These are phyloP conservation scores for Falco biarmicus DNA, from an alignment of 2,797 vertebrate species.

Conservation along the genomic window DNA sequence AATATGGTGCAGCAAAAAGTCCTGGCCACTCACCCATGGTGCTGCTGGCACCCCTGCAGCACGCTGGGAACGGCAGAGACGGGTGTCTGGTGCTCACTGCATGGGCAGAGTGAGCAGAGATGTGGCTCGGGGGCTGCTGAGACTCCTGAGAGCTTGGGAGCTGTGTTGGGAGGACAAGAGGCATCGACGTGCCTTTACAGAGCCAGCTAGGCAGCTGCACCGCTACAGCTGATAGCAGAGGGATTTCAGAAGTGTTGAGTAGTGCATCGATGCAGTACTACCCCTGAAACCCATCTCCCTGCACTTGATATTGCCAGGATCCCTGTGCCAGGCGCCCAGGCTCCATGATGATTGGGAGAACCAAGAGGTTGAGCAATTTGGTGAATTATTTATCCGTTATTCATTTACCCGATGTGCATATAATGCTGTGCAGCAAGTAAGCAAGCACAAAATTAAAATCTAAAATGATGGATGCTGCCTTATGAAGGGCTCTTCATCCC, in stretches of 20 bases:
- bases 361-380: background rate
- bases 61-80: background rate
- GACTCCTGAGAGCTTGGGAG: background rate
- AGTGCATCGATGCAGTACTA: background rate
- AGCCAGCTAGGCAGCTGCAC: background rate
- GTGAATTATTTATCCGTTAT: constrained; percentile 51
- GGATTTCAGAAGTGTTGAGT: background rate
- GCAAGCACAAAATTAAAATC: constrained; percentile 52
- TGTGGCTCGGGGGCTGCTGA: background rate
- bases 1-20: background rate
- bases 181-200: rapidly evolving
- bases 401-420: background rate
- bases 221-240: background rate
- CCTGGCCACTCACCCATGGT: background rate
- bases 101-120: background rate
- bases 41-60: background rate
- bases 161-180: background rate
- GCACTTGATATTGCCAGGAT: background rate
- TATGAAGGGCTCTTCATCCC: constrained; percentile 48
- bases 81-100: background rate
- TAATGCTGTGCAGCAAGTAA: background rate
- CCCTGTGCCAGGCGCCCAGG: background rate
- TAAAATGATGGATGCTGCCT: constrained; percentile 43
- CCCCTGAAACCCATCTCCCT: background rate
- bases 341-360: background rate